phyloP scores from a whole-genome alignment of 2,888 invertebrate genomes.

The Sarcophaga variegata region DNA sequence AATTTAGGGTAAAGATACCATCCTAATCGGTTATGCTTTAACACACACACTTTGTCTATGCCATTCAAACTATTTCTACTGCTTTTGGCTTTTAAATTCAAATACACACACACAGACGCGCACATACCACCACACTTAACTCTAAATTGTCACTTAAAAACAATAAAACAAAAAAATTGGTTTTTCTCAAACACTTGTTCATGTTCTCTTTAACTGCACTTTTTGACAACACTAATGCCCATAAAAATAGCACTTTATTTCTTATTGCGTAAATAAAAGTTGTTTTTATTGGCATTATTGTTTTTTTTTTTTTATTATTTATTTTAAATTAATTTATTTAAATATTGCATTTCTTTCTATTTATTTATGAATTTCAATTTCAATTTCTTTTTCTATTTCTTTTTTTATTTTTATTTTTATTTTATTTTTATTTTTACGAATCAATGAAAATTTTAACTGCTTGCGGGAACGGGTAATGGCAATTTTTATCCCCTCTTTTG shows the following conservation, averaged over 20 bases:
- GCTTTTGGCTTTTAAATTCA: not conserved
- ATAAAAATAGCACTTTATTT: not conserved
- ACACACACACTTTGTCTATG: too few relatives aligned
- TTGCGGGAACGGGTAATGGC: constrained; percentile 82
- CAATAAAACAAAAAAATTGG: not conserved
- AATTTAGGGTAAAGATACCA: constrained; percentile 83
- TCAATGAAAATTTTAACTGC: constrained; percentile 70
- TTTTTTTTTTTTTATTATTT: constrained; percentile 17
- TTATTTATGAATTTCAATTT: constrained; percentile 41
- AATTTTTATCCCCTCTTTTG: constrained; percentile 76
- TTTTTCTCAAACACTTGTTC: not conserved
- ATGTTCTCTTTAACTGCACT: not conserved
- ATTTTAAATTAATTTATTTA: constrained; percentile 1
- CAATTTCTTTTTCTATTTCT: constrained; percentile 39
- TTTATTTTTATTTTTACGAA: constrained; percentile 45
- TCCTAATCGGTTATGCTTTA: constrained; percentile 27
- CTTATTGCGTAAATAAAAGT: not conserved
- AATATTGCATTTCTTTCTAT: constrained; percentile 35
- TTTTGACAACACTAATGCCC: not conserved
- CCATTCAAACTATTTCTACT: too few relatives aligned
- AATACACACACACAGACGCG: not conserved
- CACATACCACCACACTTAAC: not conserved
- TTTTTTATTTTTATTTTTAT: constrained; percentile 52
- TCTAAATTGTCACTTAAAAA: not conserved
- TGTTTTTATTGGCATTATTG: not conserved